These are phyloP conservation scores for Epirrhoe alternata DNA, from an alignment of 2,888 invertebrate species.

Conservation along the genomic window DNA sequence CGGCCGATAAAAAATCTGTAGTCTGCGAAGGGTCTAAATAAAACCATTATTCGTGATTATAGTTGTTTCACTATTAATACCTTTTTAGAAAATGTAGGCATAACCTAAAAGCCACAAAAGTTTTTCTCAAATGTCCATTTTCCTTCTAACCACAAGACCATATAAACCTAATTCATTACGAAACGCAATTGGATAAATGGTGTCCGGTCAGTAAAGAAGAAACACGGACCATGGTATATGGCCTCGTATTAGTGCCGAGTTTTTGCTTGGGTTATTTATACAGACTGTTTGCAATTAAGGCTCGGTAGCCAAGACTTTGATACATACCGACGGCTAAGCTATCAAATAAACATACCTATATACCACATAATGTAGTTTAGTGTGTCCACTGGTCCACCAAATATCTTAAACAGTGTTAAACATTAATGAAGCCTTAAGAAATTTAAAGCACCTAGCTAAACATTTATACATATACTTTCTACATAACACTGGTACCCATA, in stretches of 20 bases:
- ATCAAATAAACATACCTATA: neutral
- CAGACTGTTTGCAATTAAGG: slow-evolving; percentile 17
- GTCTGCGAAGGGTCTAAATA: too few relatives aligned
- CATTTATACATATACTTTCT: too few relatives aligned
- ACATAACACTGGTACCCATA: too few relatives aligned
- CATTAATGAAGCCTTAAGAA: too few relatives aligned
- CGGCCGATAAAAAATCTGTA: too few relatives aligned
- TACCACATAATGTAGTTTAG: too few relatives aligned
- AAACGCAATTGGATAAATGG: slow-evolving; percentile 13
- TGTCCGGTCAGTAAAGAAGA: slow-evolving; percentile 19
- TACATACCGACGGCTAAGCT: neutral
- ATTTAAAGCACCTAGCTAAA: too few relatives aligned
- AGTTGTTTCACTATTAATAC: neutral
- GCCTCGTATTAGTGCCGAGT: slow-evolving; percentile 19
- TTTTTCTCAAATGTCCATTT: slow-evolving; percentile 1
- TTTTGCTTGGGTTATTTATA: slow-evolving; percentile 19
- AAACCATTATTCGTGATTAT: too few relatives aligned
- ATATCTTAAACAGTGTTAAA: too few relatives aligned
- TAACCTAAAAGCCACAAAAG: neutral
- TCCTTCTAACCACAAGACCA: slow-evolving; percentile 8
- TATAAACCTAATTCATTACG: slow-evolving; percentile 13
- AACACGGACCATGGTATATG: slow-evolving; percentile 21
- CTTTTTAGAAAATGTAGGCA: neutral
- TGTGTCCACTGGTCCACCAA: too few relatives aligned
- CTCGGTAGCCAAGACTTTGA: neutral